Evolutionary conservation across 2,113 vertebrate species (phyloP).

Genomic region (Dermatemys mawii): DNA sequence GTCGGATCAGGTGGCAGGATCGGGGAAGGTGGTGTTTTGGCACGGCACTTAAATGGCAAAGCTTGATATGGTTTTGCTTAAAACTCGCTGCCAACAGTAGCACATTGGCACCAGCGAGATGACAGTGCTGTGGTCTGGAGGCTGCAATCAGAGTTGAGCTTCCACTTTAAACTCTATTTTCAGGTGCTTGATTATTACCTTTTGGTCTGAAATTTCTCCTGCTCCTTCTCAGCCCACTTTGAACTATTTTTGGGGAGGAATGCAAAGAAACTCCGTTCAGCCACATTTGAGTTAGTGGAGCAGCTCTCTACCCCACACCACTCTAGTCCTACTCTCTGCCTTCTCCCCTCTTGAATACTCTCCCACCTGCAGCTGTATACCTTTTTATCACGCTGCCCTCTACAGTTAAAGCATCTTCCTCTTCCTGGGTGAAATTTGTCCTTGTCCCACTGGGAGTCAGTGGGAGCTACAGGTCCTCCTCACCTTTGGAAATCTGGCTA

Average conservation of each 20-base stretch:
- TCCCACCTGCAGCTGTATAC: neutral
- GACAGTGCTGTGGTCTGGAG: neutral
- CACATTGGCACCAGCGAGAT: neutral
- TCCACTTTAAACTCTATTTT: neutral
- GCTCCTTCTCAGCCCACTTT: neutral
- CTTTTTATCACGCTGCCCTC: neutral
- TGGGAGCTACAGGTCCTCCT: neutral
- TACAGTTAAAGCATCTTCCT: neutral
- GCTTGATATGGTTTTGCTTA: rapidly evolving
- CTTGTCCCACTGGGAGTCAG: too few relatives aligned
- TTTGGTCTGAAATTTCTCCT: neutral
- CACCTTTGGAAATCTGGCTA: neutral
- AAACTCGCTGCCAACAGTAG: neutral
- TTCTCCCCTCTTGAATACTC: neutral
- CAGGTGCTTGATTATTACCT: neutral
- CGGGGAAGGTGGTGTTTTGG: neutral
- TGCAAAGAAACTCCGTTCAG: too few relatives aligned
- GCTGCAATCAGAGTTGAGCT: rapidly evolving
- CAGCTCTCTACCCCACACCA: neutral
- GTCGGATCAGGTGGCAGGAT: neutral
- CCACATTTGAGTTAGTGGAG: neutral
- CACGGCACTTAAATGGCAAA: rapidly evolving
- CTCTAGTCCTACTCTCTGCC: neutral
- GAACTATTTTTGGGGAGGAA: neutral
- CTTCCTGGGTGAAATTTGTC: neutral